Conservation (phyloP, 1,140 invertebrate genomes). For the Himalopsyche phryganea region DNA sequence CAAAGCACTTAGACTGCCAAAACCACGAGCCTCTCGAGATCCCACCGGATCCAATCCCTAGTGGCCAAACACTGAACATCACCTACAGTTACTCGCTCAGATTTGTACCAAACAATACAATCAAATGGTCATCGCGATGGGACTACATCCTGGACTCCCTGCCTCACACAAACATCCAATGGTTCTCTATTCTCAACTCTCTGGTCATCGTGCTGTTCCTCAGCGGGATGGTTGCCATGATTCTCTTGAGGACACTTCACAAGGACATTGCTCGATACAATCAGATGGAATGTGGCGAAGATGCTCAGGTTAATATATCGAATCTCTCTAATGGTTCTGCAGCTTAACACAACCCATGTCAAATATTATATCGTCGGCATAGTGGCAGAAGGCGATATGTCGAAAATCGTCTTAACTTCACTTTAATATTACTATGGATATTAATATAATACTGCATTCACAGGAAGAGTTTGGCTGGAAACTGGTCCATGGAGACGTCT, state of each 20-base stretch:
- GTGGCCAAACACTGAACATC: conserved; percentile 62
- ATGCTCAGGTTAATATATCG: conserved; percentile 64
- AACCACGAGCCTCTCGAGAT: conserved; percentile 64
- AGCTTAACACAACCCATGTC: too few relatives aligned
- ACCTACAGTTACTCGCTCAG: conserved; percentile 85
- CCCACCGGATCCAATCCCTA: conserved; percentile 51
- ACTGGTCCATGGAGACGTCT: conserved; percentile 93
- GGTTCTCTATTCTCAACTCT: conserved; percentile 94
- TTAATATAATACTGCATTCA: not conserved
- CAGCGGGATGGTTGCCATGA: conserved; percentile 99
- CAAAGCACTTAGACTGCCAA: conserved; percentile 53
- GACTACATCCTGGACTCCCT: conserved; percentile 98
- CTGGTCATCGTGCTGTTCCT: conserved; percentile 85
- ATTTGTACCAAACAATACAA: conserved; percentile 76
- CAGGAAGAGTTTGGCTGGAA: conserved; percentile 99
- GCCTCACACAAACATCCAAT: conserved; percentile 98
- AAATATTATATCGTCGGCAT: too few relatives aligned
- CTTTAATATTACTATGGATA: too few relatives aligned
- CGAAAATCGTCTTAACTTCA: too few relatives aligned
- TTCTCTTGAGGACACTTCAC: conserved; percentile 92
- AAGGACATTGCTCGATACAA: conserved; percentile 99
- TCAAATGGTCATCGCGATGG: conserved; percentile 99
- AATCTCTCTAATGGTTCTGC: too few relatives aligned
- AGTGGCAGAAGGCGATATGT: too few relatives aligned
- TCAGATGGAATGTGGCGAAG: conserved; percentile 93